Evolutionary conservation across 2,113 vertebrate genomes (phyloP).

Genomic region (Orcinus orca): DNA sequence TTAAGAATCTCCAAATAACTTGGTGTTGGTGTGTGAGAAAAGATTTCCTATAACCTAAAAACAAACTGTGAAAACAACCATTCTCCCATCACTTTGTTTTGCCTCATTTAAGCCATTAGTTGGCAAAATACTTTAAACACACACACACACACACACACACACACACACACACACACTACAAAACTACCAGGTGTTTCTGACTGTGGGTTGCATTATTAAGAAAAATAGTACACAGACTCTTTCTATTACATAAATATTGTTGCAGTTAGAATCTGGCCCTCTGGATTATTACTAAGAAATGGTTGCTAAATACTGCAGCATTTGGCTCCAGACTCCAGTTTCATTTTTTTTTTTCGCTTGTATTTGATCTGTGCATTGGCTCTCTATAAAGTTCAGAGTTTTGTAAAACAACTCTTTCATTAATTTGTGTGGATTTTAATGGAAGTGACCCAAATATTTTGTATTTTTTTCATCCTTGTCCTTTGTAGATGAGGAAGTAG

Average conservation of each 20-base stretch:
- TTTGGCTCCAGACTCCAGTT: neutral
- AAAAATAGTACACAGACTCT: conserved; percentile 22
- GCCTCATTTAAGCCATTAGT: neutral
- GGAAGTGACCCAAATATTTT: neutral
- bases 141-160: too few species aligned
- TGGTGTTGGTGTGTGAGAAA: neutral
- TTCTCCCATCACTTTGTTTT: conserved; percentile 27
- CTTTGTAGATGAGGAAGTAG: neutral
- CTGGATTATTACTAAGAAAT: conserved; percentile 39
- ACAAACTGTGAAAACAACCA: neutral
- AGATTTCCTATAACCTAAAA: neutral
- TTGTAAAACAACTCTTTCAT: neutral
- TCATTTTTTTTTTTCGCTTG: neutral
- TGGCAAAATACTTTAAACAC: neutral
- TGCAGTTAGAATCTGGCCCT: neutral
- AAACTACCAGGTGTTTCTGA: neutral
- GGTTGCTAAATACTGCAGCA: neutral
- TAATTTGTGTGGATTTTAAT: conserved; percentile 18
- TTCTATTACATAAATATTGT: conserved; percentile 54
- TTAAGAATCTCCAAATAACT: neutral
- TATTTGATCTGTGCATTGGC: conserved; percentile 1
- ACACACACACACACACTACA: too few species aligned
- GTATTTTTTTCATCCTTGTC: neutral
- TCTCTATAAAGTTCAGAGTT: neutral
- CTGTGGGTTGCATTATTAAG: neutral